Base-by-base conservation (phyloP, 2,113 vertebrate species). In the Heteronetta atricapilla region DNA sequence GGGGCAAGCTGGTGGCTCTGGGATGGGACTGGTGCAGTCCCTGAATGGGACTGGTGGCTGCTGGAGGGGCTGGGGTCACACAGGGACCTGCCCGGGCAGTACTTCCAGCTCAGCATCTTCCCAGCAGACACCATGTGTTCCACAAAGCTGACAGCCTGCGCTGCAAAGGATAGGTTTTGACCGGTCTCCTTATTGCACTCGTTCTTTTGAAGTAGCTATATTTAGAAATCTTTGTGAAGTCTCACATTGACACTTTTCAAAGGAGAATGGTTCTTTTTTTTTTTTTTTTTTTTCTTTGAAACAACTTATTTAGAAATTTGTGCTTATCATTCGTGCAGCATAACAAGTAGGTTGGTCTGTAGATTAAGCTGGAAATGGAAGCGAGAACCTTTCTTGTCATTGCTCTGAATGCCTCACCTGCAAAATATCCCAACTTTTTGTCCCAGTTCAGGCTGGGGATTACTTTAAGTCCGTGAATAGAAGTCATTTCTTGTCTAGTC, bases 171-270 rank as follows among this genome's bases (percentile, higher is more conserved):
- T 83, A 36, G 1, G 3, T 94, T 93, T 93, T 93, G 96, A 96
- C 96, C 91, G 60, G 77, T 90, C 83, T 96, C 44, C 89, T 60
- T 48, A 44, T 36, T 93, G 66, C 93, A 73, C 74, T 94, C 79
- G 62, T 76, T 94, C 93, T 91, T 94, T 94, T 96, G 93, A 97
- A 92, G 91, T 66, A 44, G 53, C 93, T 97, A 85, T 94, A 80
- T 95, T 96, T 96, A 93, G 96, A 93, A 93, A 89, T 96, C 94
- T 95, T 95, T 97, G 93, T 96, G 94, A 97, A 93, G 86, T 85
- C 74, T 92, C 1, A 3, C 90, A 72, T 8, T 94, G 95, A 88
- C 76, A 75, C 88, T 95, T 95, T 48, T 95, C 60, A 90, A 66
- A 94, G 88, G 46, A 91, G 81, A 94, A 91, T 93, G 82, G 81